Percentiles rank a stretch among this genome's conserved stretches.
Conservation (phyloP, 2,888 invertebrate species). For the Hemistola chrysoprasaria region DNA sequence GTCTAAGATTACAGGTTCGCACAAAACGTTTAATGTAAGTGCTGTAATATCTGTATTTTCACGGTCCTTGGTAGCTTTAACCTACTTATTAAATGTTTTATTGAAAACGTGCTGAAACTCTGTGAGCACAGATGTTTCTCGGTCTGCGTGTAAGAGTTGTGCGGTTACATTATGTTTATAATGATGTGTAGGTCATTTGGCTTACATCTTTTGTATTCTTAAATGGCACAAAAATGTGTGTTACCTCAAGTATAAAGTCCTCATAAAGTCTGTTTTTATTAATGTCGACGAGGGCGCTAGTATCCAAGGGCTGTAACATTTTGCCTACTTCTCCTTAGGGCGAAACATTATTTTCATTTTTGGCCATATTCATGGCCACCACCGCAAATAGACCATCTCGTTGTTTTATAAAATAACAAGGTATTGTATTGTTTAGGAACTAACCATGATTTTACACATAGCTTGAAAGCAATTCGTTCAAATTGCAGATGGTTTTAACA, state of each 20-base stretch:
- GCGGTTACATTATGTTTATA: conserved; percentile 41
- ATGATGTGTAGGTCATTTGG: conserved; percentile 23
- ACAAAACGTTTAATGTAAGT: conserved; percentile 21
- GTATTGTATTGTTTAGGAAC: no score
- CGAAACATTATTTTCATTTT: no score
- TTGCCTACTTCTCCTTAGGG: no score
- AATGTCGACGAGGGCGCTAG: no score
- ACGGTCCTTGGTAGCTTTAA: conserved; percentile 9
- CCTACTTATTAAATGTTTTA: conserved; percentile 19
- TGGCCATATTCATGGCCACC: no score
- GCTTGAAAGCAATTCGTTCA: background rate
- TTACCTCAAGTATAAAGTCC: background rate
- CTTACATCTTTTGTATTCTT: conserved; percentile 33
- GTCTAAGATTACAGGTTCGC: conserved; percentile 31
- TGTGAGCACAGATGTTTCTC: conserved; percentile 45
- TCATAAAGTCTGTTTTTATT: no score
- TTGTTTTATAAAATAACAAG: no score
- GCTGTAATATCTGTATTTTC: conserved; percentile 1
- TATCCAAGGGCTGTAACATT: no score
- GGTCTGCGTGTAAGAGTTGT: conserved; percentile 31
- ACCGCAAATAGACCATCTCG: no score
- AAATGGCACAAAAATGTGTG: conserved; percentile 8
- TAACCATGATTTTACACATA: no score
- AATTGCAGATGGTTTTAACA: conserved; percentile 15
- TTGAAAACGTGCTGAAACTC: conserved; percentile 19